Base-by-base conservation (phyloP, 2,797 vertebrate species). In the Oreochromis mossambicus region DNA sequence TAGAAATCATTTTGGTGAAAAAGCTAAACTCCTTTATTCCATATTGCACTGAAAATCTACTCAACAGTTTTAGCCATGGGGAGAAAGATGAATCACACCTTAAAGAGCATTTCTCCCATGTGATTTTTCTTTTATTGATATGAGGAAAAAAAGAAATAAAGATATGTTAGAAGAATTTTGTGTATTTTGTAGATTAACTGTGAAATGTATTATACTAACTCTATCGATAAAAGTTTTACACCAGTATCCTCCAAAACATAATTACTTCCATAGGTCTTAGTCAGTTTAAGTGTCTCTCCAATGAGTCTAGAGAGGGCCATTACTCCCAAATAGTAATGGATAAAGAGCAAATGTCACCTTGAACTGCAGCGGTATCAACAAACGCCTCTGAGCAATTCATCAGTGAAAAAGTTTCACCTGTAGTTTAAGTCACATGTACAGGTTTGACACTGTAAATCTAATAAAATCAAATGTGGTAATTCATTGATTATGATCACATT, bases 301-400 rank as follows among this genome's bases (percentile, higher is more conserved):
- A 92, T 86, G 83, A 91, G 86, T 83, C 91, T 79, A 82, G 63
- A 58, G 87, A 87, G 92, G 82, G 80, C 84, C 85, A 89, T 94
- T 92, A 91, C 58, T 87, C 70, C 89, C n/a, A 78, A 87, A 89
- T 55, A 77, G 68, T 34, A 79, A 54, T 19, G 77, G 91, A 80
- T 84, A 81, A 89, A 91, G 86, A 85, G 75, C 55, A 90, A 94
- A 91, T 93, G 91, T 95, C 93, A 93, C 92, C 91, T 93, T 95
- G 88, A 90, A 88, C 81, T 81, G 75, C 77, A 75, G 21, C 6
- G 9, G 34, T 43, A 46, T 85, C 15, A 21, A 63, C 32, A 56
- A 19, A 55, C 79, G 75, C 86, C 78, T 80, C 81, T 38, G 19
- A 52, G 29, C 43, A 77, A 32, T 70, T 80, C 76, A 68, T 87